These are phyloP conservation scores for Mustela nigripes DNA, from an alignment of 2,113 vertebrate genomes.

Conservation along the genomic window DNA sequence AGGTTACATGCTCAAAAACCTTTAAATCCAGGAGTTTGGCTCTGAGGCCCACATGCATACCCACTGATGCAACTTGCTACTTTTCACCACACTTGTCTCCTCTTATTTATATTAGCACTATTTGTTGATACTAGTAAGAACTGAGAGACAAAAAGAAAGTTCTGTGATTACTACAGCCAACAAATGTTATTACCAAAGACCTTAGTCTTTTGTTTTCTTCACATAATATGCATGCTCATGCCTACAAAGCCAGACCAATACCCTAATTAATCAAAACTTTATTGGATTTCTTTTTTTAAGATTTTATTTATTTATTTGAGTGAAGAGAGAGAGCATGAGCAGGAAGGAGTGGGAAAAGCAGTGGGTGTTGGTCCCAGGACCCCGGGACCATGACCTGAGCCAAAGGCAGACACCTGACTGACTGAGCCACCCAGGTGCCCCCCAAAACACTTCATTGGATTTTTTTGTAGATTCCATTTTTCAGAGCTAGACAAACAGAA, in stretches of 20 bases:
- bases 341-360: too few species aligned
- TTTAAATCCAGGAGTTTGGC: neutral
- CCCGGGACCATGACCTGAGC: too few species aligned
- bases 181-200: neutral
- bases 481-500: neutral
- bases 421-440: too few species aligned
- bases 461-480: neutral
- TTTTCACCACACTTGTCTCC: slow-evolving; percentile 28
- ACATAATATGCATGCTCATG: neutral
- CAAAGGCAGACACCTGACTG: too few species aligned
- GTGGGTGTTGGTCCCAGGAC: too few species aligned
- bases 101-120: neutral
- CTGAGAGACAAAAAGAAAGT: neutral
- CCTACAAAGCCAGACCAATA: neutral
- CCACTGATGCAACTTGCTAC: neutral
- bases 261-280: neutral
- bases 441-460: neutral
- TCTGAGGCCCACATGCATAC: neutral
- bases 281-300: neutral
- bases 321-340: too few species aligned
- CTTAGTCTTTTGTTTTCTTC: neutral
- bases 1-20: neutral
- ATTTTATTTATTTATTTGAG: too few species aligned
- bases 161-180: neutral
- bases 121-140: neutral